Percentiles rank a stretch among this genome's conserved stretches.
phyloP scores from a whole-genome alignment of 1,140 invertebrate genomes.

The Drosophila chauvacae region DNA sequence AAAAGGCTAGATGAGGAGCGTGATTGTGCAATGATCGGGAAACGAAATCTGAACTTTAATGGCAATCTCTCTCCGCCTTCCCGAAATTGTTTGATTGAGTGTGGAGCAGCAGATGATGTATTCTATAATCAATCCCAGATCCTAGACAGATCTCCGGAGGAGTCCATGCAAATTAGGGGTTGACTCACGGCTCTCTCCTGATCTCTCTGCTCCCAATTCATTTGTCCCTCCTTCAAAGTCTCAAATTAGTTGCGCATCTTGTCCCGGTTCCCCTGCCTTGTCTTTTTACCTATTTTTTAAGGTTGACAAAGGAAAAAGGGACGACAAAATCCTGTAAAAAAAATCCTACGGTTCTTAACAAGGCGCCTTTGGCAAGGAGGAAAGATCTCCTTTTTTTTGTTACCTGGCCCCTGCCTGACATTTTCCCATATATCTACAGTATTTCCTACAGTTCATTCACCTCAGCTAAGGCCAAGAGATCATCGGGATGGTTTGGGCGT shows the following conservation, averaged over 20 bases:
- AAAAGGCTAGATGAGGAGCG: slow-evolving; percentile 72
- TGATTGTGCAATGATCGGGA: slow-evolving; percentile 62
- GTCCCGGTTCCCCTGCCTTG: slow-evolving; percentile 4
- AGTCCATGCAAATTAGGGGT: slow-evolving; percentile 40
- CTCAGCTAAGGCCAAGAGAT: slow-evolving; percentile 16
- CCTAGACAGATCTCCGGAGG: slow-evolving; percentile 8
- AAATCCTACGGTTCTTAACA: slow-evolving; percentile 31
- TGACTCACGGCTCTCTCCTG: background rate
- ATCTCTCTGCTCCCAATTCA: slow-evolving; percentile 35
- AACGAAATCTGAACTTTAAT: slow-evolving; percentile 46
- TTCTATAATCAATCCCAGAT: background rate
- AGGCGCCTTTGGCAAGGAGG: slow-evolving; percentile 19
- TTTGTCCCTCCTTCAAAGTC: slow-evolving; percentile 39
- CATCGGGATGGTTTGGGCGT: slow-evolving; percentile 15
- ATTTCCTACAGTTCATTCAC: slow-evolving; percentile 64
- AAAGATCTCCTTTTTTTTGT: slow-evolving; percentile 24
- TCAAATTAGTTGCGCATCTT: slow-evolving; percentile 60
- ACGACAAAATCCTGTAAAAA: slow-evolving; percentile 42
- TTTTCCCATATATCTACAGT: slow-evolving; percentile 38
- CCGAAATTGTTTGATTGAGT: slow-evolving; percentile 59
- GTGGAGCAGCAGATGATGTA: slow-evolving; percentile 22
- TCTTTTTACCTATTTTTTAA: slow-evolving; percentile 25
- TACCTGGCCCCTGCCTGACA: slow-evolving; percentile 51
- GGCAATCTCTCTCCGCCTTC: slow-evolving; percentile 22
- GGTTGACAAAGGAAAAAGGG: slow-evolving; percentile 54